phyloP scores from a whole-genome alignment of 2,888 invertebrate species.

The Clunio marinus region DNA sequence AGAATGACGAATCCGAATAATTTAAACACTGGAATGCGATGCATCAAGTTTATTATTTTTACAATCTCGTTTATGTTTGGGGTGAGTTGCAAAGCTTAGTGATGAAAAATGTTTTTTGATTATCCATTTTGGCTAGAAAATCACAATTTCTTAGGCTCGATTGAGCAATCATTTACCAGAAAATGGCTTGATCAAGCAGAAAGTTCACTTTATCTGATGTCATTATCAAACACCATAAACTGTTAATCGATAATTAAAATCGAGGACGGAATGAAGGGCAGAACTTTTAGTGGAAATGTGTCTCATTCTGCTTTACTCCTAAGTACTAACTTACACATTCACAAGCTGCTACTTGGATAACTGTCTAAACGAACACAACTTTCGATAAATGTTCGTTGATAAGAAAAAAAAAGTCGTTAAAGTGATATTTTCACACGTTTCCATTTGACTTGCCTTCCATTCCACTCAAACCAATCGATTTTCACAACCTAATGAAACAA shows the following conservation, averaged over 20 bases:
- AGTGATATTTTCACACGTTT: neutral
- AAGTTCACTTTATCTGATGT: neutral
- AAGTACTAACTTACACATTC: neutral
- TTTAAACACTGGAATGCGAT: slow-evolving; percentile 64
- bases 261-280: neutral
- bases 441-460: neutral
- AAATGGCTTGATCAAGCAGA: neutral
- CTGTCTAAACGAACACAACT: too few relatives aligned
- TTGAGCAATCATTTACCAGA: slow-evolving; percentile 1
- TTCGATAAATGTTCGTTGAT: neutral
- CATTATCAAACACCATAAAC: neutral
- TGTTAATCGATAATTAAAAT: slow-evolving; percentile 1
- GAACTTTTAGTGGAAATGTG: neutral
- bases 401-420: neutral
- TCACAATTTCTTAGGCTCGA: neutral
- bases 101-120: neutral
- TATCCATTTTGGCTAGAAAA: neutral
- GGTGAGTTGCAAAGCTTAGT: slow-evolving; percentile 57
- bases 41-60: slow-evolving; percentile 72
- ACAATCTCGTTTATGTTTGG: slow-evolving; percentile 73
- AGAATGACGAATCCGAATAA: slow-evolving; percentile 45
- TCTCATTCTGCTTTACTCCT: neutral
- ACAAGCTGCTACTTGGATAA: neutral
- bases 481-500: neutral
- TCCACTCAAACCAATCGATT: neutral